These are phyloP conservation scores for Norana najaformis DNA, from an alignment of 2,888 invertebrate species.

Conservation along the genomic window DNA sequence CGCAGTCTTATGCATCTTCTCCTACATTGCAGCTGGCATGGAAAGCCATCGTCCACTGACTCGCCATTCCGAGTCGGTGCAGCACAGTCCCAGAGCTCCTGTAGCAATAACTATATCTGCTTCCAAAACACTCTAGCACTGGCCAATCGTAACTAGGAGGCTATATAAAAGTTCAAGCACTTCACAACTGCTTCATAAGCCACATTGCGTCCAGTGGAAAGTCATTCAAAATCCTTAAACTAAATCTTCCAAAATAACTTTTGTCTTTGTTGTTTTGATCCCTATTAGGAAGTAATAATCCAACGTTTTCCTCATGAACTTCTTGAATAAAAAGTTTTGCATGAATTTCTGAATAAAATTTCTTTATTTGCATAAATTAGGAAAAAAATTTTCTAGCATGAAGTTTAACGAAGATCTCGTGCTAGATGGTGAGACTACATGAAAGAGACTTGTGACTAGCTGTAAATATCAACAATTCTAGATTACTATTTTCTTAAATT, in stretches of 20 bases:
- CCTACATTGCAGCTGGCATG: slow-evolving; percentile 70
- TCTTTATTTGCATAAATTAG: not conserved
- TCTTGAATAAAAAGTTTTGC: not conserved
- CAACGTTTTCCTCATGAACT: not conserved
- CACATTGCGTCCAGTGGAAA: not conserved
- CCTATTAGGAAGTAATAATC: not conserved
- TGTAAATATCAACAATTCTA: slow-evolving; percentile 23
- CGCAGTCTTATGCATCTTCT: slow-evolving; percentile 97
- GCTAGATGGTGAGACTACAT: not conserved
- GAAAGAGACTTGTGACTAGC: slow-evolving; percentile 1
- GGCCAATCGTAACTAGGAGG: slow-evolving; percentile 17
- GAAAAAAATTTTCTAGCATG: not conserved
- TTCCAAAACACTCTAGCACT: slow-evolving; percentile 28
- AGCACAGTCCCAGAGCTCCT: slow-evolving; percentile 26
- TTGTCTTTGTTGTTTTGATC: not conserved
- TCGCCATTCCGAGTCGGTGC: slow-evolving; percentile 18
- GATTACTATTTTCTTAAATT: slow-evolving; percentile 26
- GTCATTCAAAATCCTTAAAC: not conserved
- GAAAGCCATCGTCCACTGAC: slow-evolving; percentile 36
- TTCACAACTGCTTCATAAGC: not conserved
- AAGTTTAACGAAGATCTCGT: not conserved
- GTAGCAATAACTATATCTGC: slow-evolving; percentile 27
- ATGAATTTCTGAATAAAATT: not conserved
- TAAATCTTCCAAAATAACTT: not conserved
- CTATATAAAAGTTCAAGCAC: not conserved